phyloP scores from a whole-genome alignment of 2,888 invertebrate species.

The Octonoba sinensis region DNA sequence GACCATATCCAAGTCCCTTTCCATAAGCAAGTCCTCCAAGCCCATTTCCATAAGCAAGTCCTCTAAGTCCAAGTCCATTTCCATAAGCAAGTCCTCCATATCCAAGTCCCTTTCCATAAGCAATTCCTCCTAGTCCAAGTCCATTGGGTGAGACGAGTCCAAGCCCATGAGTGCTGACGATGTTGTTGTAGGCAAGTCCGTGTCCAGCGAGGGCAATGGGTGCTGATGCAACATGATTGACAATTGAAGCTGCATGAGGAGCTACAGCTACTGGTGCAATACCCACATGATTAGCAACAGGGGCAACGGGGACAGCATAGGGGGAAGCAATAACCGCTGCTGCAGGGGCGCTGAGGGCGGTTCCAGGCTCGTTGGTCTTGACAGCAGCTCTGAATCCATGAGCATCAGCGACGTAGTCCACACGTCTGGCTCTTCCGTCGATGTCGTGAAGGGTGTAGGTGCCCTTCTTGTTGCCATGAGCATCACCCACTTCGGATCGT shows the following conservation, averaged over 20 bases:
- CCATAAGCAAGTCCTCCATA: too few relatives aligned
- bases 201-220: not conserved
- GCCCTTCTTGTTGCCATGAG: not conserved
- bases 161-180: not conserved
- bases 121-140: not conserved
- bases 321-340: conserved; percentile 24
- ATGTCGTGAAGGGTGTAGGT: conserved; percentile 1
- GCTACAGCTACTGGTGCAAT: not conserved
- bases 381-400: not conserved
- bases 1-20: too few relatives aligned
- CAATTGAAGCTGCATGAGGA: conserved; percentile 8
- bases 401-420: conserved; percentile 4
- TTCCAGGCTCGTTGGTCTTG: conserved; percentile 6
- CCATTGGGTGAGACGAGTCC: not conserved
- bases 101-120: too few relatives aligned
- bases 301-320: conserved; percentile 37
- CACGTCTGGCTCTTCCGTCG: not conserved
- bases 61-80: too few relatives aligned
- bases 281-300: conserved; percentile 14
- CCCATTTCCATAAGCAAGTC: too few relatives aligned
- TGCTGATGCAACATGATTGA: not conserved
- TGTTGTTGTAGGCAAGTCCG: not conserved
- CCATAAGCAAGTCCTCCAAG: not conserved
- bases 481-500: not conserved
- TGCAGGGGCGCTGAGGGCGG: conserved; percentile 10